Percentiles rank a stretch among this genome's conserved stretches.
These are phyloP conservation scores for Pristionchus exspectatus DNA, from an alignment of 2,888 invertebrate species.

Conservation along the genomic window DNA sequence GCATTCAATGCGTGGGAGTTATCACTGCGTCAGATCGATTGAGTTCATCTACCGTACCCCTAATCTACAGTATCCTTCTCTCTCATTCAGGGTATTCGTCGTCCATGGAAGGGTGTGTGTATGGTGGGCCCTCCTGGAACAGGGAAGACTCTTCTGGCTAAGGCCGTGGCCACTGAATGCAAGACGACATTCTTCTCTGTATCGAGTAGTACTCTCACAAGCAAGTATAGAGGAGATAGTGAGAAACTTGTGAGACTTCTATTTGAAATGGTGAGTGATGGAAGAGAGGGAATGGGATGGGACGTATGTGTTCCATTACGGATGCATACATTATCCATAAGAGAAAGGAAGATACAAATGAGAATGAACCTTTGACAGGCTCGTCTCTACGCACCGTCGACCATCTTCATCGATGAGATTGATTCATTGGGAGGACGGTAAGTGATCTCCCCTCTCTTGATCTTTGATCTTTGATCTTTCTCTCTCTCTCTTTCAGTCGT, in stretches of 20 bases:
- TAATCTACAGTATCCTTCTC: not conserved
- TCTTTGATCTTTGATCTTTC: not conserved
- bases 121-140: conserved; percentile 86
- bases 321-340: not conserved
- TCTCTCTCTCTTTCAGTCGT: conserved; percentile 85
- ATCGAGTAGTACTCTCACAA: conserved; percentile 96
- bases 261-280: conserved; percentile 93
- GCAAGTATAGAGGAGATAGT: conserved; percentile 98
- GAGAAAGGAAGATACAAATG: not conserved
- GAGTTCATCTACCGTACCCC: too few species aligned
- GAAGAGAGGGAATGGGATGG: not conserved
- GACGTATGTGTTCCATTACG: not conserved
- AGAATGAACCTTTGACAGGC: conserved; percentile 83
- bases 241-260: conserved; percentile 96
- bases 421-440: conserved; percentile 86
- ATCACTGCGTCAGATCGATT: not conserved
- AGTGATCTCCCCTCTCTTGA: conserved; percentile 14
- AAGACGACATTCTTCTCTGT: conserved; percentile 85
- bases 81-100: conserved; percentile 80
- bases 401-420: conserved; percentile 99
- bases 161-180: conserved; percentile 82
- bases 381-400: conserved; percentile 96
- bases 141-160: conserved; percentile 81
- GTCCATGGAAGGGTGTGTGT: conserved; percentile 89
- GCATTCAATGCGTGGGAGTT: not conserved